A percentile compares a stretch with the other conserved stretches of the same genome.
Evolutionary conservation across 2,888 invertebrate genomes (phyloP).

Genomic region (Tricholauxania praeusta): DNA sequence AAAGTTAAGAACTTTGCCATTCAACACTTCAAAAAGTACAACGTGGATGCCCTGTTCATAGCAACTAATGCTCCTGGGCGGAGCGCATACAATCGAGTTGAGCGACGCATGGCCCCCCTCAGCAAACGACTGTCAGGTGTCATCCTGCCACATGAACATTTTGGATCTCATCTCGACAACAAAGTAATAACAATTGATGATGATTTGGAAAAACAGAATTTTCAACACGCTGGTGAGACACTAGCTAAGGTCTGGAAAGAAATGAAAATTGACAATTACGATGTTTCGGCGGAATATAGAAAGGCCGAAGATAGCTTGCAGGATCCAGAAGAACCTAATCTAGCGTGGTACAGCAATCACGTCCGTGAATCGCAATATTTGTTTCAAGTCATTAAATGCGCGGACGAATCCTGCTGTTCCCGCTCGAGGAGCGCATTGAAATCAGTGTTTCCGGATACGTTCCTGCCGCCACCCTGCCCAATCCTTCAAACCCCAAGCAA

Average conservation of each 20-base stretch:
- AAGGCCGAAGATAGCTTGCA: background rate
- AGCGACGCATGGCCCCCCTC: background rate
- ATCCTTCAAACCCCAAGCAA: too few species aligned
- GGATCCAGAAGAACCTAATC: background rate
- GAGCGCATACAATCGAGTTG: background rate
- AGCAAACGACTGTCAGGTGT: too few species aligned
- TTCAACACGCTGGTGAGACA: background rate
- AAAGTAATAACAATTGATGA: background rate
- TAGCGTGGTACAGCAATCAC: background rate
- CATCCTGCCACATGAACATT: too few species aligned
- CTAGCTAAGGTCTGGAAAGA: background rate
- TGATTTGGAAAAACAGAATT: background rate
- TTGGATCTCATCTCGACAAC: background rate
- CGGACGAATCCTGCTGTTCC: too few species aligned
- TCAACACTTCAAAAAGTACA: background rate
- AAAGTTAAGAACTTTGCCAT: too few species aligned
- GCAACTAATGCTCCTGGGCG: background rate
- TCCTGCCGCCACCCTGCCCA: too few species aligned
- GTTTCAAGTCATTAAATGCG: background rate
- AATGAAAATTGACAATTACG: background rate
- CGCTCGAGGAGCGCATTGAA: too few species aligned
- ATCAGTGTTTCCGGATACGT: too few species aligned
- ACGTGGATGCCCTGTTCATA: background rate
- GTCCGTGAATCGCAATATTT: background rate
- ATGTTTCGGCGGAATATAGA: background rate